Base-by-base conservation (phyloP, 2,797 vertebrate species). In the Pangasius macronema region DNA sequence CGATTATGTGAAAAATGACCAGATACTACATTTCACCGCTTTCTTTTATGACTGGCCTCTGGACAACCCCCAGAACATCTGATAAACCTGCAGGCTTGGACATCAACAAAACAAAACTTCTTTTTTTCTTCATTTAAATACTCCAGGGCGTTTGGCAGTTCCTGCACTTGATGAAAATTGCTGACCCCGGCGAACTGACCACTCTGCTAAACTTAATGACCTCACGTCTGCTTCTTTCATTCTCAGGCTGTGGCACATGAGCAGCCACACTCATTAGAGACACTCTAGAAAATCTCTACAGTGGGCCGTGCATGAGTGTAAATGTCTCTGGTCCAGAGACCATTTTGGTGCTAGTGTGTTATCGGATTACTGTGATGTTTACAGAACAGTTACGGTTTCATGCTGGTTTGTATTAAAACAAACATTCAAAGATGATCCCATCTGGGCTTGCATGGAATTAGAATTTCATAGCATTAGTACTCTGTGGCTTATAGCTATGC, bases 371-470 rank as follows among this genome's bases (percentile, higher is more conserved):
- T 82, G 36, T 7, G 55, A 87, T 68, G 72, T 61, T 77, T 86
- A 70, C 30, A 59, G 39, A 86, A 36, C 18, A 55, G 57, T 14
- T 42, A 4, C 11, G 33, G 27, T 24, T 90, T 88, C 72, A 46
- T n/a, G 20, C 68, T 67, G 79, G 63, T 77, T 33, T 90, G 83
- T 67, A 75, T 87, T 73, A 73, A 89, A 86, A 89, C 84, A 89
- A 86, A 86, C 65, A 86, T 81, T 55, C 46, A 18, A 55, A 68
- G 85, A 86, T 65, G 84, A 85, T 85, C 88, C 84, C 79, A 85
- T 61, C 87, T 73, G 63, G 55, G n/a, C 16, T 65, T 49, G 36
- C 57, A 55, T 2, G 51, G 77, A 49, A 49, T 82, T 10, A 6
- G 27, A 18, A 27, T 57, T 72, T 61, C 68, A 87, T 51, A 73